phyloP scores from a whole-genome alignment of 2,113 vertebrate species.

The Polypterus bichir region DNA sequence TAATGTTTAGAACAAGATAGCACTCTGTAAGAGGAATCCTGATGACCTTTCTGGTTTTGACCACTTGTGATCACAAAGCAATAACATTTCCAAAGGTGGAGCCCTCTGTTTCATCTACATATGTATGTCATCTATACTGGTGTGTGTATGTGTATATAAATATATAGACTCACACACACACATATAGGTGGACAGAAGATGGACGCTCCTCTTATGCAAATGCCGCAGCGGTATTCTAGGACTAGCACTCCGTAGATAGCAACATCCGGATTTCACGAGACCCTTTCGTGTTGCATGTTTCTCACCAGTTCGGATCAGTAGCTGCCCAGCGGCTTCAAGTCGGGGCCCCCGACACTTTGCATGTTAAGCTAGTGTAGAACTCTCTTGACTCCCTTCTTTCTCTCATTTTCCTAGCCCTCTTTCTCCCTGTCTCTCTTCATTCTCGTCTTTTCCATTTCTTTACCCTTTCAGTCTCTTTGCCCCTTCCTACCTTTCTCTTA shows the following conservation, averaged over 20 bases:
- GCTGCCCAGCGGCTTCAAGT: conserved; percentile 56
- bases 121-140: not conserved
- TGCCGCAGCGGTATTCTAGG: conserved; percentile 55
- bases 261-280: conserved; percentile 45
- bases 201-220: conserved; percentile 59
- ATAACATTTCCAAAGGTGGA: conserved; percentile 52
- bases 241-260: conserved; percentile 61
- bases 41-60: conserved; percentile 8
- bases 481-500: conserved; percentile 30
- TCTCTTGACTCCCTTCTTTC: conserved; percentile 58
- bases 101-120: conserved; percentile 27
- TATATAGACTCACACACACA: not conserved
- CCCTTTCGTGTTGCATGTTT: conserved; percentile 65
- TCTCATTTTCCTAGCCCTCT: not conserved
- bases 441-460: conserved; percentile 33
- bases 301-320: conserved; percentile 58
- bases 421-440: conserved; percentile 39
- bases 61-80: conserved; percentile 58
- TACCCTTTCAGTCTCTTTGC: conserved; percentile 39
- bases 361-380: conserved; percentile 99
- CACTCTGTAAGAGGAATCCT: too few species aligned
- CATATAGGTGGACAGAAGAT: not conserved
- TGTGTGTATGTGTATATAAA: not conserved
- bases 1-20: too few species aligned
- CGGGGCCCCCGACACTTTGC: conserved; percentile 91